Percentiles rank a stretch among this genome's conserved stretches.
These are phyloP conservation scores for Hirtodrosophila confusa DNA, from an alignment of 2,888 invertebrate species.

Conservation along the genomic window DNA sequence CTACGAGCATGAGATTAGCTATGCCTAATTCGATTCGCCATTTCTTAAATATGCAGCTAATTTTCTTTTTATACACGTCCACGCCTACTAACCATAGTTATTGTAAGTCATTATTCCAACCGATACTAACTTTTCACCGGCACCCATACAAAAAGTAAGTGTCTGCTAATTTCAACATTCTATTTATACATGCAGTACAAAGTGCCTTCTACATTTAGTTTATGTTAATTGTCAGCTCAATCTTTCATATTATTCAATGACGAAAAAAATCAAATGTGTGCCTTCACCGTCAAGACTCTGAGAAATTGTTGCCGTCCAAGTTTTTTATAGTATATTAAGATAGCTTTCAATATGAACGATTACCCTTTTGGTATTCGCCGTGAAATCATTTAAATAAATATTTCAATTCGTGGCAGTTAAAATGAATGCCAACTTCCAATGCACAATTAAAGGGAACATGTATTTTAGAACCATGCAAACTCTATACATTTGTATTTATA, in stretches of 20 bases:
- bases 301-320: constrained; percentile 64
- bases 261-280: constrained; percentile 39
- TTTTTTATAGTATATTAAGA: constrained; percentile 63
- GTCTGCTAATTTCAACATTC: constrained; percentile 11
- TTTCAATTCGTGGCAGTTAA: constrained; percentile 3
- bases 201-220: constrained; percentile 33
- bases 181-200: constrained; percentile 59
- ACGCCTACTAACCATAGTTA: constrained; percentile 54
- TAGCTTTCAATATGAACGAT: constrained; percentile 6
- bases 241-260: constrained; percentile 23
- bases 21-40: constrained; percentile 71
- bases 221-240: constrained; percentile 9
- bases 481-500: constrained; percentile 54
- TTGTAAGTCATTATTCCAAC: constrained; percentile 32
- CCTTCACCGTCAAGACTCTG: constrained; percentile 49
- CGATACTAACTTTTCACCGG: constrained; percentile 43
- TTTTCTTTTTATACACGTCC: constrained; percentile 27
- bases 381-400: constrained; percentile 5
- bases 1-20: constrained; percentile 83
- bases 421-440: constrained; percentile 6
- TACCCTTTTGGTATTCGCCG: constrained; percentile 47
- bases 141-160: constrained; percentile 8
- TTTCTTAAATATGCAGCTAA: constrained; percentile 25
- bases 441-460: constrained; percentile 5
- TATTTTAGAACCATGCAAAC: constrained; percentile 44